A percentile compares a stretch with the other conserved stretches of the same genome.
Conservation (phyloP, 2,888 invertebrate genomes). For the Chalcis sispes region DNA sequence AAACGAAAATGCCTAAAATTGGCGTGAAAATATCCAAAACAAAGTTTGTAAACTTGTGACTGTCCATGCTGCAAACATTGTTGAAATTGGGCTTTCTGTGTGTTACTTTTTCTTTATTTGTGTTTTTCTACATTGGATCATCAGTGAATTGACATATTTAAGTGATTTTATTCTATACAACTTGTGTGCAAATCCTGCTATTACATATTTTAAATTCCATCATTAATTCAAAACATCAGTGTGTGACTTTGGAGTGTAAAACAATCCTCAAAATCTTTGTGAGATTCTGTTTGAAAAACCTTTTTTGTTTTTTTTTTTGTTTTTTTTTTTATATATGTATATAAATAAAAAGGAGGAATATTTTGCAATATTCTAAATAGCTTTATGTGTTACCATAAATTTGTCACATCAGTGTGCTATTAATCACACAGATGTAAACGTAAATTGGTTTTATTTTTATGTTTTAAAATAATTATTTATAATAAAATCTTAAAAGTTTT, state of each 20-base stretch:
- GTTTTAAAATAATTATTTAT: neutral
- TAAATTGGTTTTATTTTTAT: slow-evolving; percentile 11
- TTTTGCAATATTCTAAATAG: slow-evolving; percentile 41
- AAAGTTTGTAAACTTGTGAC: slow-evolving; percentile 45
- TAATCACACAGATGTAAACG: slow-evolving; percentile 29
- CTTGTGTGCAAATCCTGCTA: slow-evolving; percentile 38
- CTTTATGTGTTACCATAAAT: slow-evolving; percentile 52
- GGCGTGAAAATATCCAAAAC: slow-evolving; percentile 39
- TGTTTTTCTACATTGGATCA: slow-evolving; percentile 24
- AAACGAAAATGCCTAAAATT: slow-evolving; percentile 44
- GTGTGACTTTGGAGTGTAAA: slow-evolving; percentile 38
- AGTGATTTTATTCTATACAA: slow-evolving; percentile 36
- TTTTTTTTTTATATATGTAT: no score
- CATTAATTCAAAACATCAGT: slow-evolving; percentile 48
- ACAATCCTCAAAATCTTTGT: slow-evolving; percentile 23
- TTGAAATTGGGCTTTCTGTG: slow-evolving; percentile 55
- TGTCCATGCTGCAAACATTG: slow-evolving; percentile 46
- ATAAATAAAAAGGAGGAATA: slow-evolving; percentile 30
- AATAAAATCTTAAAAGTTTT: neutral
- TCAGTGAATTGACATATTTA: slow-evolving; percentile 32
- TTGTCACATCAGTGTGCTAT: slow-evolving; percentile 31
- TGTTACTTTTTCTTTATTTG: slow-evolving; percentile 38
- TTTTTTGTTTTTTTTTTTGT: slow-evolving; percentile 24
- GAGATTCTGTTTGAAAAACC: slow-evolving; percentile 32
- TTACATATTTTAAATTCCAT: slow-evolving; percentile 37